Evolutionary conservation across 2,797 vertebrate genomes (phyloP), one percentile per base, ranked within the genome.

Genomic region (Xiphorhynchus erythropygius): DNA sequence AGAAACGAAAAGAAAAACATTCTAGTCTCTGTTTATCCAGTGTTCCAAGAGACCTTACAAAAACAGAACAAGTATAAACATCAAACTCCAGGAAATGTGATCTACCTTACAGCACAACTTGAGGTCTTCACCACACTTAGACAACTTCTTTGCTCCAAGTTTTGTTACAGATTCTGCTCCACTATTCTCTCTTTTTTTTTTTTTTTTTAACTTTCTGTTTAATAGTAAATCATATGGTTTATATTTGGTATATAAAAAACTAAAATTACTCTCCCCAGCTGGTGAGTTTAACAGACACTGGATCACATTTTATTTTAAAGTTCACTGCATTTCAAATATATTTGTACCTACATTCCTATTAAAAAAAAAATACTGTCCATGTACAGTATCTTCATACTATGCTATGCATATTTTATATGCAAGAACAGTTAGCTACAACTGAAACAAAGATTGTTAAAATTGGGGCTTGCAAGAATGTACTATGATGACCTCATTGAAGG

Each of bases 401-500:
- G 35, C 4, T 14, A 4, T 23, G 23, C 52, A 28, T 23, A 23
- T 2, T 44, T 10, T 18, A 3, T 35, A n/a, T 46, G 5, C 35
- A 62, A 56, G 49, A 8, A 15, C 2, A 32, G 2, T 27, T 33
- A 32, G 12, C 15, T 71, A 23, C 35, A 52, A 68, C 7, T 56
- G 27, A 70, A 93, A 33, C 6, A 71, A 60, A 50, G 5, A 21
- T 14, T 39, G 7, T 30, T 64, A 69, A 65, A 76, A 69, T 9
- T 23, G 2, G 16, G 7, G 2, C 35, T 42, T 69, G 2, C 65
- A 64, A 71, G 23, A 73, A 62, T 25, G 11, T 37, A 56, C 13
- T 0, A 1, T 33, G 18, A 25, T 53, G 18, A 50, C 17, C 5
- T 71, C 13, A 33, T 11, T 53, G n/a, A 80, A n/a, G 1, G 0